phyloP scores from a whole-genome alignment of 2,888 invertebrate genomes.

The Atethmia centrago region DNA sequence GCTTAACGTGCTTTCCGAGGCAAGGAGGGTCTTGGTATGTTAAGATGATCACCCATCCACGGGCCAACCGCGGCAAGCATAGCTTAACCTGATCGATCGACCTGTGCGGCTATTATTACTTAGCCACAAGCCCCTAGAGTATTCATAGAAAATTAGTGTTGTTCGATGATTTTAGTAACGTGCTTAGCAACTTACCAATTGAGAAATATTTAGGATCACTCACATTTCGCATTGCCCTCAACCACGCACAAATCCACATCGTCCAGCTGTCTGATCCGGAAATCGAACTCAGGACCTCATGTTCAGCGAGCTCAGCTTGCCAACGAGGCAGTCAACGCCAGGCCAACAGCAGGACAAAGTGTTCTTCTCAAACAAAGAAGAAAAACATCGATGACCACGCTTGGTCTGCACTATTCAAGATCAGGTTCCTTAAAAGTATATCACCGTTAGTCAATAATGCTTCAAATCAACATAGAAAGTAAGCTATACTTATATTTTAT shows the following conservation, averaged over 20 bases:
- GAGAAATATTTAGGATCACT: not conserved
- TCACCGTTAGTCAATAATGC: not conserved
- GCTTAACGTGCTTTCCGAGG: too few species aligned
- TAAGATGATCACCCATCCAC: too few species aligned
- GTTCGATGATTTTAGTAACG: too few species aligned
- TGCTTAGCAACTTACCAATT: too few species aligned
- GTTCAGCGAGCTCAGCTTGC: not conserved
- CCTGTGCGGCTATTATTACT: too few species aligned
- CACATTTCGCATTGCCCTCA: not conserved
- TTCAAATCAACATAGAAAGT: not conserved
- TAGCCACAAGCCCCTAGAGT: too few species aligned
- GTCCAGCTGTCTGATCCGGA: not conserved
- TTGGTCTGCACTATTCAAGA: not conserved
- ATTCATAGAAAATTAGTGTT: too few species aligned
- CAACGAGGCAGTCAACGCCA: not conserved
- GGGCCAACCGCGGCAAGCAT: too few species aligned
- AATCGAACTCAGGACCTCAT: not conserved
- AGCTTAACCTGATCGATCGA: too few species aligned
- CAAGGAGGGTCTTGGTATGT: too few species aligned
- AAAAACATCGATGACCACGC: not conserved
- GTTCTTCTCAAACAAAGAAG: not conserved
- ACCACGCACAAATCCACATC: not conserved
- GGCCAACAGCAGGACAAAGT: not conserved
- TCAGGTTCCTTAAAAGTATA: too few species aligned
- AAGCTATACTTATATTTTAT: too few species aligned